Conservation (phyloP, 2,888 invertebrate species). For the Leptopilina drosophilae region DNA sequence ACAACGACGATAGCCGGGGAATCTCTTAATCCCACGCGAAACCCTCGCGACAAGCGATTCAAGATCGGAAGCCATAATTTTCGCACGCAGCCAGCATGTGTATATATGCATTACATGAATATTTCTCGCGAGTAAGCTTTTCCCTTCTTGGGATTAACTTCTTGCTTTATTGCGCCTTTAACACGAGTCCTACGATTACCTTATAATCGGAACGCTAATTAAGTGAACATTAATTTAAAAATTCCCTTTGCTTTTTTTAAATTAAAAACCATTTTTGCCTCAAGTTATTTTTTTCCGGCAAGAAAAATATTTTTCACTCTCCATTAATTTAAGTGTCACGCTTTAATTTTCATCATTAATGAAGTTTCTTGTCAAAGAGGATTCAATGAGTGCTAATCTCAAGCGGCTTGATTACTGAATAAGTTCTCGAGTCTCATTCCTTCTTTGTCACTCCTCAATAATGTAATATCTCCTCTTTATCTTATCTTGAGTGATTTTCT, state of each 20-base stretch:
- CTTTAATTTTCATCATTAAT: too few relatives aligned
- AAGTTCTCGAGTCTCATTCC: not conserved
- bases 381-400: not conserved
- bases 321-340: too few relatives aligned
- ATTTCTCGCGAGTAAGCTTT: slow-evolving; percentile 8
- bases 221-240: not conserved
- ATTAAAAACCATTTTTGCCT: not conserved
- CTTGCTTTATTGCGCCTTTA: not conserved
- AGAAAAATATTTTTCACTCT: too few relatives aligned
- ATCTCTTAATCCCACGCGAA: slow-evolving; percentile 39
- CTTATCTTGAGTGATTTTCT: slow-evolving; percentile 22
- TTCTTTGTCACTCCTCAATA: not conserved
- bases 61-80: slow-evolving; percentile 36
- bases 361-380: not conserved
- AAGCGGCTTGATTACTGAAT: slow-evolving; percentile 20
- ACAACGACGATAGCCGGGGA: slow-evolving; percentile 16
- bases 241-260: not conserved
- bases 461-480: not conserved
- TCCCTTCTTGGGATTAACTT: slow-evolving; percentile 23
- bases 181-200: slow-evolving; percentile 7
- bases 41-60: slow-evolving; percentile 19
- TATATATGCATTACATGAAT: not conserved
- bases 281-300: not conserved
- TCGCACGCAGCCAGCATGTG: slow-evolving; percentile 16
- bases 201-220: slow-evolving; percentile 24